Percentiles rank a stretch among this genome's conserved stretches.
Conservation (phyloP, 2,797 vertebrate species). For the Vultur gryphus region DNA sequence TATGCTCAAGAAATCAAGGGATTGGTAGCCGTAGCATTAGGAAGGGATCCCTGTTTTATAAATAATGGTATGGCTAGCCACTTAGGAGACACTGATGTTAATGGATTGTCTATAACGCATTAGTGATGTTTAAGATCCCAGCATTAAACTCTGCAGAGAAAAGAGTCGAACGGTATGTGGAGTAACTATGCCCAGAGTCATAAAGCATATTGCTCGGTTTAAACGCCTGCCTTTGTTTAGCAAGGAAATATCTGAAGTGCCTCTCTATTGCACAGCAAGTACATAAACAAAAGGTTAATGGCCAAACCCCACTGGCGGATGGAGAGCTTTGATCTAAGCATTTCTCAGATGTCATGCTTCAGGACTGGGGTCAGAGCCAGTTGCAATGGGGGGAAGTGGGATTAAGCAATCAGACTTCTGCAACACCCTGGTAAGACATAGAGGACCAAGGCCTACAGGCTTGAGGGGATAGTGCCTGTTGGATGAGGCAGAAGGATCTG, state of each 20-base stretch:
- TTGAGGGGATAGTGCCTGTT: background rate
- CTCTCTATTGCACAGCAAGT: background rate
- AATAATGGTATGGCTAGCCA: slow-evolving; percentile 44
- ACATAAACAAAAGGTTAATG: background rate
- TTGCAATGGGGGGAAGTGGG: background rate
- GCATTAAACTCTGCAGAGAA: background rate
- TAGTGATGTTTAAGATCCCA: background rate
- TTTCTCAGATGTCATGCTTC: background rate
- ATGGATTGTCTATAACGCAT: slow-evolving; percentile 8
- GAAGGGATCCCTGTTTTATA: slow-evolving; percentile 13
- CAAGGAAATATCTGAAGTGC: background rate
- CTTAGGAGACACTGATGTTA: slow-evolving; percentile 13
- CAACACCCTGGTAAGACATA: background rate
- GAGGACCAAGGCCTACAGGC: background rate
- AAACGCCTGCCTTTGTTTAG: background rate
- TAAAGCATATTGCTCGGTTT: background rate
- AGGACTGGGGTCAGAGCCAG: background rate
- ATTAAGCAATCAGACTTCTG: background rate
- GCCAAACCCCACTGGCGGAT: background rate
- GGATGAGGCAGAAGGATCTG: background rate
- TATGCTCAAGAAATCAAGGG: background rate
- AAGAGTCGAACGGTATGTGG: background rate
- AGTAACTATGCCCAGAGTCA: background rate
- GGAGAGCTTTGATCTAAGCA: background rate
- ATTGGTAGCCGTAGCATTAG: background rate